A percentile compares a stretch with the other conserved stretches of the same genome.
phyloP scores from a whole-genome alignment of 23 tunicate genomes.

The Oikopleura dioica region DNA sequence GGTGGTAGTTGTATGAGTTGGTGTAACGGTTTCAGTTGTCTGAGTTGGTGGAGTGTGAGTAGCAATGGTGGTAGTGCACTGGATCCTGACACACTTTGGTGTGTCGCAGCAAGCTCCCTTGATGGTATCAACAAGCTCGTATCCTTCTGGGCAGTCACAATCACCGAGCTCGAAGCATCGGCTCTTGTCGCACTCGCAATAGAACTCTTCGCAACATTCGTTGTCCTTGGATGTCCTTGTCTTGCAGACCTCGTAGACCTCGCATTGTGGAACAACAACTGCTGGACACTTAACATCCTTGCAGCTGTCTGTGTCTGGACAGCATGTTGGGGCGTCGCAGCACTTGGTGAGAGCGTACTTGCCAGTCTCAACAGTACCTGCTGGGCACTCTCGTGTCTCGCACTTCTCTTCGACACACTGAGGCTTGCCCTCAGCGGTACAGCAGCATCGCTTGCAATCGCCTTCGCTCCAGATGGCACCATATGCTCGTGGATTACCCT shows the following conservation, averaged over 20 bases:
- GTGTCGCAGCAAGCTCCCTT: background rate
- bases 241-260: background rate
- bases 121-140: constrained; percentile 14
- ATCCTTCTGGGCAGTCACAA: constrained; percentile 31
- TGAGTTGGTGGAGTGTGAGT: too few species aligned
- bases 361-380: constrained; percentile 17
- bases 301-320: background rate
- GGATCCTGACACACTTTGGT: background rate
- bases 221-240: constrained; percentile 13
- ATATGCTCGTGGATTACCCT: background rate
- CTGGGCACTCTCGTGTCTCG: constrained; percentile 43
- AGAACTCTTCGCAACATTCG: constrained; percentile 29
- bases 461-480: background rate
- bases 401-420: constrained; percentile 45
- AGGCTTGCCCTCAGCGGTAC: background rate
- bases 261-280: background rate
- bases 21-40: background rate
- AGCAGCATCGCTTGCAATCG: background rate
- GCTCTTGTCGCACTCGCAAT: constrained; percentile 25
- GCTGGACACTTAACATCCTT: background rate
- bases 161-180: constrained; percentile 33
- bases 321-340: background rate
- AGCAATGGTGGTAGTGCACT: background rate
- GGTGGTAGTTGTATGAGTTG: background rate
- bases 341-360: background rate